Base-by-base conservation (phyloP, 2,888 invertebrate species). In the Eudemis profundana region DNA sequence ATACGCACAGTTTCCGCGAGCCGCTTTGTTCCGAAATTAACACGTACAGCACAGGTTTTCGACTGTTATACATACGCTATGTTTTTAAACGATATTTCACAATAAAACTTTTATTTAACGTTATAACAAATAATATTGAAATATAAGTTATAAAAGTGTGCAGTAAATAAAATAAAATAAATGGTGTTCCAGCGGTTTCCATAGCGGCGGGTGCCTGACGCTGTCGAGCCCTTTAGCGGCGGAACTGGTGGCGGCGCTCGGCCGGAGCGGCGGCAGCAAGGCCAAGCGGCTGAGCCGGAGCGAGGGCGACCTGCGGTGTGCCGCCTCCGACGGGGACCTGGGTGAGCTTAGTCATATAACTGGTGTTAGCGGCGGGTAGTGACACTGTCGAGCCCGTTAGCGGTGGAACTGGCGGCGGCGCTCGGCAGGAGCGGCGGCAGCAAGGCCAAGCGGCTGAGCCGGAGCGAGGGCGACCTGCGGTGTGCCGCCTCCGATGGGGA, bases 381-480 rank as follows among this genome's bases (percentile, higher is more conserved):
- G 61, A 78, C 74, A 69, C 74, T 90, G 57, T 73, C 74, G 3
- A 80, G 83, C 0, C 83, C 87, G 0, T 68, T 82, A 19, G 86
- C 82, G 1, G 53, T 68, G 0, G 78, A 83, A 40, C 74, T 90
- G 68, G 74, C 74, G 40, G 68, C 73, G 0, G 85, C 86, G 0
- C 46, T 87, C n/a, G 61, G 71, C 70, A 1, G 74, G 71, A 4
- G 80, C 76, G 3, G 68, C 79, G 38, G 46, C 60, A 44, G 67
- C 17, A 63, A 38, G 23, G 19, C 50, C 12, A 74, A 73, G 62
- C 78, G 78, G 51, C 78, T 88, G 57, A 89, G 90, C 74, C 77
- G 78, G 65, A 90, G 90, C 70, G 89, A 90, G 44, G 84, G 89
- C 0, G 90, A 90, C 42, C 78, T 90, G 53, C 79, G 82, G 7